Evolutionary conservation across 2,888 invertebrate genomes (phyloP).

Genomic region (Catocala fraxini): DNA sequence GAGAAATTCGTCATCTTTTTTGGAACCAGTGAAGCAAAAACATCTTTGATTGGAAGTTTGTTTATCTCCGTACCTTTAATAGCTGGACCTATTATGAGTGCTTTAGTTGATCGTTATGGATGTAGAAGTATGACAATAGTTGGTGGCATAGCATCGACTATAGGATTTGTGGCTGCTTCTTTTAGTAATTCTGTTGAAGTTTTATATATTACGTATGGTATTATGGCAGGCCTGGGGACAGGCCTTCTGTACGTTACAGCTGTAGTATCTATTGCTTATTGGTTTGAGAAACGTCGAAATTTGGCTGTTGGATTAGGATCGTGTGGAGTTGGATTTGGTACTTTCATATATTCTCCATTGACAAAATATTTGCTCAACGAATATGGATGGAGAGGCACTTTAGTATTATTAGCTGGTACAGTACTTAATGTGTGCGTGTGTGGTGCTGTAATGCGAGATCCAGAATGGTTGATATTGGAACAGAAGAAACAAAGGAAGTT

Average conservation of each 20-base stretch:
- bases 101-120: constrained; percentile 94
- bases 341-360: constrained; percentile 95
- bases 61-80: constrained; percentile 96
- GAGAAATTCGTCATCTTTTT: constrained; percentile 93
- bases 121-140: constrained; percentile 92
- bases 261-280: constrained; percentile 96
- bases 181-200: constrained; percentile 91
- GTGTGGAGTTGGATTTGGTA: constrained; percentile 96
- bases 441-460: constrained; percentile 95
- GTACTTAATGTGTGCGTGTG: constrained; percentile 95
- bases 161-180: constrained; percentile 93
- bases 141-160: constrained; percentile 90
- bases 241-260: constrained; percentile 96
- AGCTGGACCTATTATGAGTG: constrained; percentile 94
- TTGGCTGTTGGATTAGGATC: constrained; percentile 96
- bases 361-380: constrained; percentile 92
- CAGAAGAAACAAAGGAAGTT: constrained; percentile 88
- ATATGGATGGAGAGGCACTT: constrained; percentile 94
- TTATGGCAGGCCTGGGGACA: constrained; percentile 94
- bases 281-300: constrained; percentile 96
- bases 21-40: constrained; percentile 92
- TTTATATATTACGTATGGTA: constrained; percentile 94
- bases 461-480: constrained; percentile 92
- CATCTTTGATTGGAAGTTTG: constrained; percentile 95
- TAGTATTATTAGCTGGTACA: constrained; percentile 93